A percentile compares a stretch with the other conserved stretches of the same genome.
phyloP scores from a whole-genome alignment of 2,888 invertebrate genomes.

The Schizaphis graminum region DNA sequence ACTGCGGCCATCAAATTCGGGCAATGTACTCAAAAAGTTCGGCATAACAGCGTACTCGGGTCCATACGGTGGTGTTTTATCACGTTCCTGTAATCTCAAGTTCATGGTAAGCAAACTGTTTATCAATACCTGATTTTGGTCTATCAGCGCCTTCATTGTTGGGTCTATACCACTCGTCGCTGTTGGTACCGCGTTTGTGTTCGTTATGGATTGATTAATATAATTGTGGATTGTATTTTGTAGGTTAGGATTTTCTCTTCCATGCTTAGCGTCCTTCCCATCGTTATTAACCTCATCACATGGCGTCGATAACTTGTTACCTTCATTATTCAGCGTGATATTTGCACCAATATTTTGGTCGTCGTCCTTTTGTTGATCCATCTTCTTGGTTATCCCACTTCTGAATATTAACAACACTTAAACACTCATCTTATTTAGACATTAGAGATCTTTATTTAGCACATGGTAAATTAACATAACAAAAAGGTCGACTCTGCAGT shows the following conservation, averaged over 20 bases:
- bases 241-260: too few relatives aligned
- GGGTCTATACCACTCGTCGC: not conserved
- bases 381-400: too few relatives aligned
- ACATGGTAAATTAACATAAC: too few relatives aligned
- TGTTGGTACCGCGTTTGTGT: not conserved
- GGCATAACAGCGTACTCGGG: not conserved
- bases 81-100: not conserved
- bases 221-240: not conserved
- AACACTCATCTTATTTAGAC: too few relatives aligned
- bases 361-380: too few relatives aligned
- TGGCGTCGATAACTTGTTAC: too few relatives aligned
- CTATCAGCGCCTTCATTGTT: not conserved
- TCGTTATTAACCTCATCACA: too few relatives aligned
- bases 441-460: too few relatives aligned
- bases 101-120: slow-evolving; percentile 4
- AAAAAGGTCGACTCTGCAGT: too few relatives aligned
- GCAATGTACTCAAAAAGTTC: not conserved
- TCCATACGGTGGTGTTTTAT: not conserved
- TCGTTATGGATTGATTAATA: not conserved
- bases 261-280: too few relatives aligned
- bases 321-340: not conserved
- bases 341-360: too few relatives aligned
- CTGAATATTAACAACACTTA: too few relatives aligned
- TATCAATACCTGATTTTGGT: not conserved
- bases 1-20: not conserved